Percentiles rank a stretch among this genome's conserved stretches.
Evolutionary conservation across 2,888 invertebrate species (phyloP).

Genomic region (Erebia aethiops): DNA sequence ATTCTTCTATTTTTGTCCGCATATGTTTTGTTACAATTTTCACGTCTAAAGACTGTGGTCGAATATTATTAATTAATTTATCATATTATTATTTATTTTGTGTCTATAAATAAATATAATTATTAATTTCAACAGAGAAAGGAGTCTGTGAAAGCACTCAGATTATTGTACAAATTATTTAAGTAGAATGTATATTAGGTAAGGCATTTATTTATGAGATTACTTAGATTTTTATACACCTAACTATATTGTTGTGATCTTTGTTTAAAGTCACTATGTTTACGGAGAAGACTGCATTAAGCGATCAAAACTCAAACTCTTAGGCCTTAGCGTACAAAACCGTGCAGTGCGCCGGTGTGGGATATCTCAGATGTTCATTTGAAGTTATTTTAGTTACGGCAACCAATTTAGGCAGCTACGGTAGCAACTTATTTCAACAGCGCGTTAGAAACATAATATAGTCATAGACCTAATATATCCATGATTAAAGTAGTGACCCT

Average conservation of each 20-base stretch:
- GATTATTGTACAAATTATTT: conserved; percentile 81
- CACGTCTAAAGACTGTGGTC: conserved; percentile 77
- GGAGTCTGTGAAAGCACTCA: conserved; percentile 62
- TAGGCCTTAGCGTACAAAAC: conserved; percentile 49
- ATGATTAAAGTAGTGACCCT: too few species aligned
- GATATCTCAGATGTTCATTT: conserved; percentile 21
- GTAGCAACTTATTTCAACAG: background rate
- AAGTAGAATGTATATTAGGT: conserved; percentile 65
- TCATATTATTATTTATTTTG: conserved; percentile 79
- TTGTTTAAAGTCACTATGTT: conserved; percentile 57
- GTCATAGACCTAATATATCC: too few species aligned
- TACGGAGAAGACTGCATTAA: conserved; percentile 75
- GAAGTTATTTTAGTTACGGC: background rate
- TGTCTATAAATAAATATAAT: conserved; percentile 62
- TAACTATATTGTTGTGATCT: conserved; percentile 78
- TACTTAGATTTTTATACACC: conserved; percentile 71
- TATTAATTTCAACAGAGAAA: conserved; percentile 62
- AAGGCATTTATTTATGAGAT: conserved; percentile 81
- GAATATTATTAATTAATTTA: conserved; percentile 72
- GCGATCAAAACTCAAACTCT: conserved; percentile 57
- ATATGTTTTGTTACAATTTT: conserved; percentile 63
- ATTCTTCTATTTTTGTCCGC: conserved; percentile 63
- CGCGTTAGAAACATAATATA: background rate
- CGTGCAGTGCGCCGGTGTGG: conserved; percentile 19
- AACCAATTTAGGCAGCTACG: background rate